Evolutionary conservation across 2,797 vertebrate species (phyloP), one percentile per base, ranked within the genome.

Genomic region (Bradypodion pumilum): DNA sequence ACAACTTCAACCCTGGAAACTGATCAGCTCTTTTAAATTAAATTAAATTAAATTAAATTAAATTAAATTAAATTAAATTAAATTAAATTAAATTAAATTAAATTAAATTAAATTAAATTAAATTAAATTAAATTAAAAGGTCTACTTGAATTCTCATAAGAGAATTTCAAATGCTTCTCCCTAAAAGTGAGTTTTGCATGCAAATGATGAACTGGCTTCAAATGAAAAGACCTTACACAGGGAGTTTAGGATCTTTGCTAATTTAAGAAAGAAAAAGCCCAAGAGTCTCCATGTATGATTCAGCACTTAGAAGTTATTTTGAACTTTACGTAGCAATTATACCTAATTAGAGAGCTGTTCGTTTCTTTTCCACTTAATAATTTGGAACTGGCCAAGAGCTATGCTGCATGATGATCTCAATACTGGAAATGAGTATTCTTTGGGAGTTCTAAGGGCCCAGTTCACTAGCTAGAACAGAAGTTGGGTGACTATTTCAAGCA

Each of bases 301-400:
- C 86, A 85, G 66, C 42, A 79, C 73, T 92, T 81, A 93, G 86
- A 93, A 90, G 74, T 89, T 19, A 83, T 70, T 90, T 86, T 88
- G 40, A 88, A 37, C 69, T 90, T 84, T 76, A 85, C 62, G 70
- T 86, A 85, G 82, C 42, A 69, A 86, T 87, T 91, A 85, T 74
- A 65, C 74, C 27, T 90, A 92, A 89, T 89, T 88, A 77, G 63
- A 37, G 35, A 92, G 44, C 25, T 82, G 73, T 35, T 90, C 44
- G 75, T 91, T 91, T 59, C 85, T 88, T 62, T 92, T 90, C 87
- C 32, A 78, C 66, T 84, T 10, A 25, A 88, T 68, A 0, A 87
- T 84, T 91, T 90, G 40, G 76, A 91, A 86, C 73, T 81, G 70
- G 85, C 82, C 63, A 74, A 87, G 69, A 81, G 77, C 86, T 81